These are phyloP conservation scores for Gobio gobio DNA, from an alignment of 2,113 vertebrate species.

Conservation along the genomic window DNA sequence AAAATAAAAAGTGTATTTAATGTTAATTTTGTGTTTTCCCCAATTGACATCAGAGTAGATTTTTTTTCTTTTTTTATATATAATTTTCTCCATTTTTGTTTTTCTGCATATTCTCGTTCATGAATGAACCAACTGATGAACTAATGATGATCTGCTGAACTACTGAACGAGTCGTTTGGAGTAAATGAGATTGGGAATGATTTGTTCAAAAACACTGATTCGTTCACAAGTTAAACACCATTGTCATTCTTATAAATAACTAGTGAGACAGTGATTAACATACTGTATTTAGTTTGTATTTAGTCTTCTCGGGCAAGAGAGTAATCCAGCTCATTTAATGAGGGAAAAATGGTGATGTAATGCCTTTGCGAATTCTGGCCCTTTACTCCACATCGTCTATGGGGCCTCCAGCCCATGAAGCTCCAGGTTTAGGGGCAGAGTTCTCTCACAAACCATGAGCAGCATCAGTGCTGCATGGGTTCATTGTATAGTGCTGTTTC, in stretches of 20 bases:
- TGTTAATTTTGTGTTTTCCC: no score
- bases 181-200: not conserved
- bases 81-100: not conserved
- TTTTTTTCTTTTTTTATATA: no score
- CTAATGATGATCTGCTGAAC: not conserved
- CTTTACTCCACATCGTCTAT: not conserved
- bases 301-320: not conserved
- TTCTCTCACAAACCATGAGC: not conserved
- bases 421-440: not conserved
- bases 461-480: not conserved
- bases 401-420: not conserved
- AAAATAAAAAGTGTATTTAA: no score
- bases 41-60: no score
- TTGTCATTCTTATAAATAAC: not conserved
- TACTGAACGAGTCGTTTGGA: not conserved
- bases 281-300: not conserved
- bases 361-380: not conserved
- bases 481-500: not conserved
- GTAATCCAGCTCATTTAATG: conserved; percentile 18
- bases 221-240: not conserved
- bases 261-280: not conserved
- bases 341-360: not conserved
- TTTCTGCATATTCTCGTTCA: not conserved
- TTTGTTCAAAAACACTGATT: not conserved
- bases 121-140: not conserved